phyloP scores from a whole-genome alignment of 1,140 invertebrate genomes.

The Apis cerana region DNA sequence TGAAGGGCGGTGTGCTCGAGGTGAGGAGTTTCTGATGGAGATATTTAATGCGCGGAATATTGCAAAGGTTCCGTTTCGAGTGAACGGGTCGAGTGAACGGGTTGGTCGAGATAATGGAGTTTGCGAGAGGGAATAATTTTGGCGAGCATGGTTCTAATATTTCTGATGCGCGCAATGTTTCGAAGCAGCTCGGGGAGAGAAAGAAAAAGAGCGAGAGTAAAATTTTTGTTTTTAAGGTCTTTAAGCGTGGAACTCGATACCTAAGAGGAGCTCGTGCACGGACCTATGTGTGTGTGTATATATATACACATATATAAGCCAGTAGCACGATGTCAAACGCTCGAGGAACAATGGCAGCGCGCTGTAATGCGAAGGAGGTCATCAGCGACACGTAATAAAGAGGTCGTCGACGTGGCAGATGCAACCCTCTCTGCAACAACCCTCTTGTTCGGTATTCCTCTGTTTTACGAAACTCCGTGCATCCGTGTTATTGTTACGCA shows the following conservation, averaged over 20 bases:
- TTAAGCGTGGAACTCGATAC: no score
- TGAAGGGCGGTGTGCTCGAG: neutral
- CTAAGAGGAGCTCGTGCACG: no score
- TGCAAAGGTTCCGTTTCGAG: neutral
- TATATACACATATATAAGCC: neutral
- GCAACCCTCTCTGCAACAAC: neutral
- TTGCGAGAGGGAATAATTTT: neutral
- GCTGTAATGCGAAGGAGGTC: conserved; percentile 29
- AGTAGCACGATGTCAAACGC: neutral
- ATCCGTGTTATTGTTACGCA: conserved; percentile 11
- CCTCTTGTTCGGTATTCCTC: neutral
- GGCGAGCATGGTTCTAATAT: neutral
- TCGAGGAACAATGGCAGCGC: neutral
- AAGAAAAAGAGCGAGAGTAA: no score
- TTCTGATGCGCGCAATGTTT: no score
- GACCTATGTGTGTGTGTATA: no score
- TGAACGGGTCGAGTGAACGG: no score
- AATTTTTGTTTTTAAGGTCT: no score
- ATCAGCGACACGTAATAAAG: conserved; percentile 57
- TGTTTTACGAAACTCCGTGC: conserved; percentile 27
- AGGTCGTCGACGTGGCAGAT: conserved; percentile 24
- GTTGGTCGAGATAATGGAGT: neutral
- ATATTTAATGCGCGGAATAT: neutral
- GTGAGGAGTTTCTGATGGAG: neutral
- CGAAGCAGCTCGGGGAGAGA: no score